These are phyloP conservation scores for Percopsis omiscomaycus DNA, from an alignment of 2,797 vertebrate genomes.

Conservation along the genomic window DNA sequence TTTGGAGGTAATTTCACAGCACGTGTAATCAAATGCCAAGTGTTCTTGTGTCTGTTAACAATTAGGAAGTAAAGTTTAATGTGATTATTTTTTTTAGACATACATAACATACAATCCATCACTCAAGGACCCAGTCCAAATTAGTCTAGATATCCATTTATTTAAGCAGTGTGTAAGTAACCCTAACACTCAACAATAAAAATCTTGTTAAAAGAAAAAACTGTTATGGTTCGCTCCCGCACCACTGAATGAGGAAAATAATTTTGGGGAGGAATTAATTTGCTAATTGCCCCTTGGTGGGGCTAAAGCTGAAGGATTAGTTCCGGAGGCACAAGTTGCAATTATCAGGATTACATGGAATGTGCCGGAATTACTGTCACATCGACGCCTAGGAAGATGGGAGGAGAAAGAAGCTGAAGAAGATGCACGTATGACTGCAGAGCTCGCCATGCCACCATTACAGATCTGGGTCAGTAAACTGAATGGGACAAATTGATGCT, in stretches of 20 bases:
- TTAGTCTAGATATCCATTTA: slow-evolving; percentile 9
- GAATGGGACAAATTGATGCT: slow-evolving; percentile 27
- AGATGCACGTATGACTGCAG: slow-evolving; percentile 21
- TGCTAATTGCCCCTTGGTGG: slow-evolving; percentile 57
- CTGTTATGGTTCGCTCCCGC: not conserved
- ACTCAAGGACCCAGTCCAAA: slow-evolving; percentile 13
- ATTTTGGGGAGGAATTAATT: slow-evolving; percentile 55
- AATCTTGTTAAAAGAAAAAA: slow-evolving; percentile 21
- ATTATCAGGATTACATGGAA: slow-evolving; percentile 52
- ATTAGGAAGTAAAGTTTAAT: slow-evolving; percentile 2
- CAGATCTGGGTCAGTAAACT: slow-evolving; percentile 24
- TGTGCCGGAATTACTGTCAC: slow-evolving; percentile 48
- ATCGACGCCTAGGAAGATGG: slow-evolving; percentile 17
- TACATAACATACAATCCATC: not conserved
- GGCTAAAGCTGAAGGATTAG: slow-evolving; percentile 50
- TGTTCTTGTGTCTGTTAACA: not conserved
- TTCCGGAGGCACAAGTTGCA: slow-evolving; percentile 52
- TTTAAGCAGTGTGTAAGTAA: slow-evolving; percentile 7
- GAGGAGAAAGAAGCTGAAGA: slow-evolving; percentile 12
- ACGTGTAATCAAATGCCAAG: too few species aligned
- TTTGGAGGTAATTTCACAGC: too few species aligned
- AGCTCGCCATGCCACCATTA: slow-evolving; percentile 7
- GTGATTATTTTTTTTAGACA: not conserved
- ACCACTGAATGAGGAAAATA: slow-evolving; percentile 22
- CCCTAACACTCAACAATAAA: slow-evolving; percentile 7